Conservation (phyloP, 2,888 invertebrate genomes). For the Arenicola marina region DNA sequence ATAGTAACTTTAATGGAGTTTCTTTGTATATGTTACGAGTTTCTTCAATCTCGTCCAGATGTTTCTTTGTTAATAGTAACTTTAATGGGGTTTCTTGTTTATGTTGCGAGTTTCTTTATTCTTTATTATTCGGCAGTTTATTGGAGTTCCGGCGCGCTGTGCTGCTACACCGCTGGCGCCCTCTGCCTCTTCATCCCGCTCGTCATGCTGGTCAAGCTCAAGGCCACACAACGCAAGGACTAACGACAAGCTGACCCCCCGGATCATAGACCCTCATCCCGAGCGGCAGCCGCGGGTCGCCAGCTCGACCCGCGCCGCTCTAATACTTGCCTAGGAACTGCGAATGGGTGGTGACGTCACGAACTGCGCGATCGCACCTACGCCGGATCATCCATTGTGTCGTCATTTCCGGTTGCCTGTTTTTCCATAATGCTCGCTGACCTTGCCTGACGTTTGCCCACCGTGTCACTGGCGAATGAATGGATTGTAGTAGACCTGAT, state of each 20-base stretch:
- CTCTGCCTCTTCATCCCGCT: constrained; percentile 20
- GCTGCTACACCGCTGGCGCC: constrained; percentile 72
- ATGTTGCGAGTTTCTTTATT: not conserved
- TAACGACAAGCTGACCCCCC: not conserved
- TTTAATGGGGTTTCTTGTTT: not conserved
- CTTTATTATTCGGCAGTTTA: constrained; percentile 69
- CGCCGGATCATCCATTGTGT: too few species aligned
- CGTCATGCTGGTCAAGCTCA: constrained; percentile 13
- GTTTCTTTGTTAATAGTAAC: not conserved
- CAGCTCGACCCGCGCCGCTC: too few species aligned
- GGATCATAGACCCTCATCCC: not conserved
- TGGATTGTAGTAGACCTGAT: too few species aligned
- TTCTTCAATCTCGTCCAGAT: not conserved
- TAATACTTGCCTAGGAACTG: too few species aligned
- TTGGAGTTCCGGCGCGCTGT: constrained; percentile 85
- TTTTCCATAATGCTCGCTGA: too few species aligned
- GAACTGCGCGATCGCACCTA: too few species aligned
- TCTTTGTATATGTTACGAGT: not conserved
- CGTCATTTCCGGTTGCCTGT: too few species aligned
- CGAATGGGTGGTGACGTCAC: too few species aligned
- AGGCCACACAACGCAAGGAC: not conserved
- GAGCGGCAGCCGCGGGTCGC: too few species aligned
- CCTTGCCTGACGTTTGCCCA: too few species aligned
- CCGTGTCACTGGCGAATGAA: too few species aligned
- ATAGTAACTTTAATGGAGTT: not conserved